Evolutionary conservation across 2,888 invertebrate genomes (phyloP), one percentile per base, ranked within the genome.

Genomic region (Dicycla oo): DNA sequence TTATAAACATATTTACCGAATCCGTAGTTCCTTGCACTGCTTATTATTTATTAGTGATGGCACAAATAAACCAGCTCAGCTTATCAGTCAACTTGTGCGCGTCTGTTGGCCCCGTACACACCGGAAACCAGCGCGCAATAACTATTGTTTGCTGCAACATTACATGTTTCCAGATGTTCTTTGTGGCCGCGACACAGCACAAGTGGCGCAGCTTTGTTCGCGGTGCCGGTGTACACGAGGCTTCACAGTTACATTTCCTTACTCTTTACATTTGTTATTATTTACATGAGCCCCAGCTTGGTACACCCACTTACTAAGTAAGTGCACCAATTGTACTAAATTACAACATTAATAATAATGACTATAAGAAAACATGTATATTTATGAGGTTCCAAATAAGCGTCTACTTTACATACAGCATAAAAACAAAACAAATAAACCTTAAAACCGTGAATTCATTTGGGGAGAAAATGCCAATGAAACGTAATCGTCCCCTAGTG

Each of bases 371-470:
- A 62, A 34, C 4, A 13, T 13, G 8, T 26, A 40, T 15, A 47
- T 49, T 38, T 26, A 40, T 51, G 63, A 62, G 38, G 47, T 40
- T 62, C 51, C n/a, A 26, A 40, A 40, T 63, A 30, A 51, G 11
- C 13, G 20, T 40, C n/a, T 38, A 38, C n/a, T 30, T 38, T 34
- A 18, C 3, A 1, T 30, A 60, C 60, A n/a, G 23, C 11, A 47
- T 20, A 62, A 10, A 49, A 20, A 6, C 30, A 30, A 4, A 65
- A 49, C 23, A 47, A 49, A 62, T 38, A 26, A 38, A 49, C 10
- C 20, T 38, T 47, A 11, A 3, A 34, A 20, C 34, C 8, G 5
- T 23, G 3, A 15, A 57, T 20, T 3, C 34, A 38, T 26, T 15
- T 38, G 6, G 6, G 61, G 15, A 67, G 15, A 49, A 49, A 67